Percentiles rank a stretch among this genome's conserved stretches.
phyloP scores from a whole-genome alignment of 2,113 vertebrate genomes.

The Camelus dromedarius region DNA sequence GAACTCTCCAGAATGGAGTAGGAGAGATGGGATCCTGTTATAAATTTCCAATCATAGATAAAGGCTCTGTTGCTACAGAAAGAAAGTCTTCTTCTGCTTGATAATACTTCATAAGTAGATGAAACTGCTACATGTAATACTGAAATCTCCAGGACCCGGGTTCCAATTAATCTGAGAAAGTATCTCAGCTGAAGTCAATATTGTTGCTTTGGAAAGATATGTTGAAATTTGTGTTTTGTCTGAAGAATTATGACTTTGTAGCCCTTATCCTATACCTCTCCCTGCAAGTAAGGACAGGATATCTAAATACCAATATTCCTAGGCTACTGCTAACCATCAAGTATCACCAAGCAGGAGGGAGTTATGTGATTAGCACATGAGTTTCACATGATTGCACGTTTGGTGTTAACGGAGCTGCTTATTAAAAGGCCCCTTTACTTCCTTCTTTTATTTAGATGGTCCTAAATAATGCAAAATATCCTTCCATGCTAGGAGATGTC shows the following conservation, averaged over 20 bases:
- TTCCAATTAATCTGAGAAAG: conserved; percentile 51
- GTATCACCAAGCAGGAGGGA: background rate
- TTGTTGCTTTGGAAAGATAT: background rate
- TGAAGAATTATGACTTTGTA: background rate
- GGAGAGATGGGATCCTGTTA: background rate
- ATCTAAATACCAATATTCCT: background rate
- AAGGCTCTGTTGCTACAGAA: background rate
- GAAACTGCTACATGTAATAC: background rate
- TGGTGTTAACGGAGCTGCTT: background rate
- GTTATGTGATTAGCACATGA: background rate
- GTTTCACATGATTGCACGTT: background rate
- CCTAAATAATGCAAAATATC: background rate
- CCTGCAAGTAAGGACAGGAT: background rate
- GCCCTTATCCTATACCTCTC: background rate
- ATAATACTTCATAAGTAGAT: conserved; percentile 12
- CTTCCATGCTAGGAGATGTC: background rate
- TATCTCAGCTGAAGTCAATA: background rate
- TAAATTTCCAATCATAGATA: conserved; percentile 46
- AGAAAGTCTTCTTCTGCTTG: conserved; percentile 30
- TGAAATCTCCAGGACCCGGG: conserved; percentile 11
- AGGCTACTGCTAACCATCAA: background rate
- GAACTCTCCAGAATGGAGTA: background rate
- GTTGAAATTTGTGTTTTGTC: conserved; percentile 5
- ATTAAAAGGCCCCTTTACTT: background rate
- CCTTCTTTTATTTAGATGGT: background rate